phyloP scores from a whole-genome alignment of 2,113 vertebrate species.

The Thalassarche chlororhynchos region DNA sequence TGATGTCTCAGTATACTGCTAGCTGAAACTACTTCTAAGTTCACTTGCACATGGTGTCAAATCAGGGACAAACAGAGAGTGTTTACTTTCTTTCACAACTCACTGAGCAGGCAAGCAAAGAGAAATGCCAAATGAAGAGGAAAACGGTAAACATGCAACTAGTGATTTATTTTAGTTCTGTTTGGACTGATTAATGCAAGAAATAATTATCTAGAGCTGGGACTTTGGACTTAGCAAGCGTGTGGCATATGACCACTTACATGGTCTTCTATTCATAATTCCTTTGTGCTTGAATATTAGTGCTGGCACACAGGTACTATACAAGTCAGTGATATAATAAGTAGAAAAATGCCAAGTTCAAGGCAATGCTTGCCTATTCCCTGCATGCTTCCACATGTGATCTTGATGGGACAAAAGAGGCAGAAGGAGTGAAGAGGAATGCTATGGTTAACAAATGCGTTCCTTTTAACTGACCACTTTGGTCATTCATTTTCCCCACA shows the following conservation, averaged over 20 bases:
- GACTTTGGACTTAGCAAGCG: neutral
- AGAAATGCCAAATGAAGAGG: neutral
- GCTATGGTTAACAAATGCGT: neutral
- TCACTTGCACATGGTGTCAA: neutral
- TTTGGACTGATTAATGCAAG: neutral
- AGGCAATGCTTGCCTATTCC: neutral
- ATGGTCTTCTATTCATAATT: neutral
- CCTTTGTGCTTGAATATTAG: neutral
- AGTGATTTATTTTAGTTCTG: neutral
- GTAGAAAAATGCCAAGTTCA: neutral
- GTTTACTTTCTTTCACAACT: slow-evolving; percentile 13
- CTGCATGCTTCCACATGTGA: neutral
- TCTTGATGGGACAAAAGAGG: neutral
- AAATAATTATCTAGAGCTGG: neutral
- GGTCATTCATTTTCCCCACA: neutral
- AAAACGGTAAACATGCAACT: neutral
- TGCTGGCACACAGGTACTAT: neutral
- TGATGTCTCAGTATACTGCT: neutral
- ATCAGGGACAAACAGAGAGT: neutral
- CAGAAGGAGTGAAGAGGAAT: neutral
- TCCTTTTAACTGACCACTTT: neutral
- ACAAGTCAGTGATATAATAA: neutral
- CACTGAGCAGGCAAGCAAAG: neutral
- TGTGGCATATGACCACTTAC: neutral
- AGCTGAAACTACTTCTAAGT: neutral